Evolutionary conservation across 2,113 vertebrate genomes (phyloP).

Genomic region (Laticauda laticaudata): DNA sequence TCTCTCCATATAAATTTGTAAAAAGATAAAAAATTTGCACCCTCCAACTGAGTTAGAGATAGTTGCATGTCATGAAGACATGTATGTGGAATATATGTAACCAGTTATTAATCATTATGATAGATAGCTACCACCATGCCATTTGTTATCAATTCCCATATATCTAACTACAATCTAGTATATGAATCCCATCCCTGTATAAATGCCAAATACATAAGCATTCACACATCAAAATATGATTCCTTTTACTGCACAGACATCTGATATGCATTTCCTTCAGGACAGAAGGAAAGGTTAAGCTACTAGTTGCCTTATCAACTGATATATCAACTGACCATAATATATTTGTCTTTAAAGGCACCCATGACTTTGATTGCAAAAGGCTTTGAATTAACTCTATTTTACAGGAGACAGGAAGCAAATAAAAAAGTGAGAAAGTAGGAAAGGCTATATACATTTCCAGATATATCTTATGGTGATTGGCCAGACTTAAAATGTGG

Average conservation of each 20-base stretch:
- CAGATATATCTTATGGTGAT: not conserved
- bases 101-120: not conserved
- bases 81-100: not conserved
- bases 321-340: not conserved
- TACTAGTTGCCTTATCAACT: not conserved
- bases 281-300: not conserved
- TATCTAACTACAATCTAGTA: not conserved
- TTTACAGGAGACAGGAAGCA: not conserved
- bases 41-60: not conserved
- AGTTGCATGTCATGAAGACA: not conserved
- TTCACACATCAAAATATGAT: not conserved
- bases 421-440: not conserved
- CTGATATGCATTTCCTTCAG: not conserved
- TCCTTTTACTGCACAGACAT: not conserved
- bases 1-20: not conserved
- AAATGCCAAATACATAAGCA: not conserved
- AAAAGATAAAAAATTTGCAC: not conserved
- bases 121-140: not conserved
- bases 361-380: not conserved
- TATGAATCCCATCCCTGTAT: not conserved
- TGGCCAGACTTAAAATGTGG: not conserved
- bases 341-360: not conserved
- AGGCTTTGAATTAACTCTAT: not conserved
- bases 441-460: not conserved
- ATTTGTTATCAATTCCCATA: not conserved